Conservation (phyloP, 2,888 invertebrate species). For the Cheilosia variabilis region DNA sequence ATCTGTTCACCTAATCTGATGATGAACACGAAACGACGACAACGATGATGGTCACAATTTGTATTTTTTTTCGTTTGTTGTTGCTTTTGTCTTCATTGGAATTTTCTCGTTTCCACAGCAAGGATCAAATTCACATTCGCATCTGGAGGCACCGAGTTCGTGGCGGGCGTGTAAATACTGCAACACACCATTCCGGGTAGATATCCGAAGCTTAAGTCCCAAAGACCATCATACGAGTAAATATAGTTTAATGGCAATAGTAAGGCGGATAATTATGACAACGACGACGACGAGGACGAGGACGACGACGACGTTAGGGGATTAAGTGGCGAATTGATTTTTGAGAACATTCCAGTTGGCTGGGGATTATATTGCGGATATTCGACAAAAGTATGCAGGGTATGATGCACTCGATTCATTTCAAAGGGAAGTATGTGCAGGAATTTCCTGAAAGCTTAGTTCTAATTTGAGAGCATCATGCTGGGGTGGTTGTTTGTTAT, state of each 20-base stretch:
- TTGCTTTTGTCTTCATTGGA: constrained; percentile 8
- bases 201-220: constrained; percentile 52
- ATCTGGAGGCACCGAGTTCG: constrained; percentile 10
- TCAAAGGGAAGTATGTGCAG: no score
- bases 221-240: constrained; percentile 34
- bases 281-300: not conserved
- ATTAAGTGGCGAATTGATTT: constrained; percentile 51
- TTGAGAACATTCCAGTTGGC: not conserved
- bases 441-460: no score
- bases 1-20: constrained; percentile 67
- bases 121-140: constrained; percentile 49
- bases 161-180: constrained; percentile 39
- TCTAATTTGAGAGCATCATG: no score
- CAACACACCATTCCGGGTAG: constrained; percentile 32
- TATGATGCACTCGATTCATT: no score
- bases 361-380: no score
- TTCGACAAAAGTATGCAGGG: no score
- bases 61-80: not conserved
- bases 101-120: constrained; percentile 23
- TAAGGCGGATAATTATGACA: constrained; percentile 34
- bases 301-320: not conserved
- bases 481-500: no score
- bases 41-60: constrained; percentile 6
- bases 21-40: constrained; percentile 33
- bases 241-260: constrained; percentile 26